Evolutionary conservation across 2,113 vertebrate species (phyloP).

Genomic region (Platanista minor): DNA sequence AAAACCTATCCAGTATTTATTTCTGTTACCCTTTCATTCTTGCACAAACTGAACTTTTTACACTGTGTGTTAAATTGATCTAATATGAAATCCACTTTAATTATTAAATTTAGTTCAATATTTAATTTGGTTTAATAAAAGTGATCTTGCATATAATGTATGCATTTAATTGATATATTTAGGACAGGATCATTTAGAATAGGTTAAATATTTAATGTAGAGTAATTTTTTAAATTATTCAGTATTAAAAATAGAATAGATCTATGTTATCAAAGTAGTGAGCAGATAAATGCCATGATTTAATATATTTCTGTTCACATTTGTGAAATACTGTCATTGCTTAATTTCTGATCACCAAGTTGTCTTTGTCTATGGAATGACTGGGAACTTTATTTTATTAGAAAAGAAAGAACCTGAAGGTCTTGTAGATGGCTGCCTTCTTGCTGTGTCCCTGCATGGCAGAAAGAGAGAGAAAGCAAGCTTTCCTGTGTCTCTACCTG

Average conservation of each 20-base stretch:
- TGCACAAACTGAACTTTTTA: slow-evolving; percentile 76
- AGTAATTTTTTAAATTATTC: slow-evolving; percentile 85
- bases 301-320: slow-evolving; percentile 74
- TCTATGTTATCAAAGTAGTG: slow-evolving; percentile 76
- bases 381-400: slow-evolving; percentile 41
- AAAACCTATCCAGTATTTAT: slow-evolving; percentile 78
- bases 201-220: slow-evolving; percentile 85
- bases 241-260: slow-evolving; percentile 80
- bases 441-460: background rate
- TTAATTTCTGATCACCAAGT: slow-evolving; percentile 74
- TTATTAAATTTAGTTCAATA: slow-evolving; percentile 88
- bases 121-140: slow-evolving; percentile 87
- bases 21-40: slow-evolving; percentile 62
- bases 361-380: slow-evolving; percentile 65
- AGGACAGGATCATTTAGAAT: slow-evolving; percentile 80
- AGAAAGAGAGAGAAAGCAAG: background rate
- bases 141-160: slow-evolving; percentile 77
- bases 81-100: slow-evolving; percentile 84
- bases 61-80: slow-evolving; percentile 77
- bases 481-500: background rate
- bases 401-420: slow-evolving; percentile 1
- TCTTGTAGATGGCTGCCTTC: background rate
- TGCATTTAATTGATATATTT: slow-evolving; percentile 84
- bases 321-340: slow-evolving; percentile 69
- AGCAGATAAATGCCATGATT: slow-evolving; percentile 75